Base-by-base conservation (phyloP, 2,113 vertebrate genomes). In the Illadopsis cleaveri region DNA sequence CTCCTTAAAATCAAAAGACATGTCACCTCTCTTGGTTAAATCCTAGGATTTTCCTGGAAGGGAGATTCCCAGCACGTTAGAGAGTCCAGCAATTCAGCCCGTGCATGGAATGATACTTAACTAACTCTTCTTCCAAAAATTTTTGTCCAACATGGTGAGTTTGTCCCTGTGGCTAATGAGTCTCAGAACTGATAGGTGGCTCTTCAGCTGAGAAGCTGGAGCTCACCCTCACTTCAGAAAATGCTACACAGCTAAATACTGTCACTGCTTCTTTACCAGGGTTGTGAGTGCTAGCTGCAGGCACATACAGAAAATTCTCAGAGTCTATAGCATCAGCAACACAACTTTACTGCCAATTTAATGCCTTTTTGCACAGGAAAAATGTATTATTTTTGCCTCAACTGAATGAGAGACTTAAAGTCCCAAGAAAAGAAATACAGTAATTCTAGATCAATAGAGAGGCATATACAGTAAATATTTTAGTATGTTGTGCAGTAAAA, bases 311-410 rank as follows among this genome's bases (percentile, higher is more conserved):
- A 64, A n/a, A 44, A 62, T 65, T 91, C 40, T 48, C 35, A 38
- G 54, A 87, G 77, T 53, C 27, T 47, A 64, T 38, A 56, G 38
- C 6, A 4, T 48, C 40, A 82, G 57, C 30, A 47, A 50, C 53
- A 86, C 21, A 61, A 58, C 53, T 88, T 93, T 53, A 72, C 35
- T 64, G 77, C 24, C 68, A 79, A 86, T 89, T 86, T 90, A 95
- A 86, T 93, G 75, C 23, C 73, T 75, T 95, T 91, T 93, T 89
- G 75, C 40, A 50, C 56, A 50, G 35, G 45, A 84, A 95, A 92
- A 70, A 76, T 27, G 22, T 48, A 45, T 82, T 53, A 23, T 62
- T 95, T 96, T 88, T 89, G 9, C 68, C 64, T 75, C 27, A 45
- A 28, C 40, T 56, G 70, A 92, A 83, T 91, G 66, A 92, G 47